Conservation (phyloP, 2,888 invertebrate genomes). For the Orthosia gracilis region DNA sequence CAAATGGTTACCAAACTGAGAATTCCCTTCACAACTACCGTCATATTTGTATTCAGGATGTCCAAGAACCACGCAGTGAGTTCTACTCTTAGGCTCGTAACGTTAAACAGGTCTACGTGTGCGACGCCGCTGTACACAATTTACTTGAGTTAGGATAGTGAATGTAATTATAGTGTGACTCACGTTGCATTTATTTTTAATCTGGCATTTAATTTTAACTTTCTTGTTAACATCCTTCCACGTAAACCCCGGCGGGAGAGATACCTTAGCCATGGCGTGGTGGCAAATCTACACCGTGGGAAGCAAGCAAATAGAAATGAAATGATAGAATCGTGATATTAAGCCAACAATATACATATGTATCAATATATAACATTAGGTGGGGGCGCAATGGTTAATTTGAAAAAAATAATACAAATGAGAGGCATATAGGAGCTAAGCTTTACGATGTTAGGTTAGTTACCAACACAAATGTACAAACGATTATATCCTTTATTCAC, state of each 20-base stretch:
- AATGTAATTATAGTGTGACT: slow-evolving; percentile 74
- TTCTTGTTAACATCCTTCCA: slow-evolving; percentile 88
- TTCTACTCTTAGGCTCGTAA: slow-evolving; percentile 27
- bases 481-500: slow-evolving; percentile 24
- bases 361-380: slow-evolving; percentile 55
- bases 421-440: slow-evolving; percentile 54
- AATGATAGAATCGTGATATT: slow-evolving; percentile 73
- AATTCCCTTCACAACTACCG: not conserved
- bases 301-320: slow-evolving; percentile 82
- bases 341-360: slow-evolving; percentile 66
- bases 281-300: slow-evolving; percentile 84
- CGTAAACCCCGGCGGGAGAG: slow-evolving; percentile 86
- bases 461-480: slow-evolving; percentile 42
- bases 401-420: slow-evolving; percentile 48
- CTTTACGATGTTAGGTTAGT: slow-evolving; percentile 53
- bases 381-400: slow-evolving; percentile 56
- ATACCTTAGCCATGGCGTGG: slow-evolving; percentile 83
- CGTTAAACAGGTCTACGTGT: slow-evolving; percentile 61
- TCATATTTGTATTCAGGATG: not conserved
- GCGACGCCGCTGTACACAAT: slow-evolving; percentile 54
- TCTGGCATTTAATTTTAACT: slow-evolving; percentile 82
- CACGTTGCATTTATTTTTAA: slow-evolving; percentile 84
- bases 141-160: slow-evolving; percentile 62
- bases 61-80: slow-evolving; percentile 26
- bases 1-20: not conserved